Evolutionary conservation across 1,140 invertebrate genomes (phyloP).

Genomic region (Drosophila neocordata): DNA sequence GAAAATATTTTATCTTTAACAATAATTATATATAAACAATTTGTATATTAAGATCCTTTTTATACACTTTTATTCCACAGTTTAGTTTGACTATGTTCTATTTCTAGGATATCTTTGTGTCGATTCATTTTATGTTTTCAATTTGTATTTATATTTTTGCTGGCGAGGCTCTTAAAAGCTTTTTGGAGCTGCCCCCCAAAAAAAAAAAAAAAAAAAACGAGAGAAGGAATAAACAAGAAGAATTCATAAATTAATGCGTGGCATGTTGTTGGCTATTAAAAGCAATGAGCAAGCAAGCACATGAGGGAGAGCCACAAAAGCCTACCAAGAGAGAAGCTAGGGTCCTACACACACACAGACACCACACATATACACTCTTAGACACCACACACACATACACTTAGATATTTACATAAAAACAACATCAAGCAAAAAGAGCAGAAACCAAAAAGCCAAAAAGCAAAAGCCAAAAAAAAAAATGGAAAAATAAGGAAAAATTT

Average conservation of each 20-base stretch:
- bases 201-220: not conserved
- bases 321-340: constrained; percentile 60
- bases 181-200: constrained; percentile 20
- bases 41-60: too few species aligned
- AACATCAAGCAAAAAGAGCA: constrained; percentile 66
- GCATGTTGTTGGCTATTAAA: constrained; percentile 80
- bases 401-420: constrained; percentile 68
- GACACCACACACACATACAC: constrained; percentile 35
- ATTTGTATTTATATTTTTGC: constrained; percentile 48
- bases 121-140: constrained; percentile 52
- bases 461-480: constrained; percentile 41
- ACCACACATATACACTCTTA: not conserved
- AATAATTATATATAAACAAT: too few species aligned
- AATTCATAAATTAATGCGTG: constrained; percentile 80
- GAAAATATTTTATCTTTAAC: too few species aligned
- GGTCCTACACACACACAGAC: constrained; percentile 38
- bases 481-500: constrained; percentile 68
- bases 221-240: constrained; percentile 33
- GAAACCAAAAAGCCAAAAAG: constrained; percentile 36
- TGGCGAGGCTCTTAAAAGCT: constrained; percentile 60
- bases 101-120: not conserved
- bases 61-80: too few species aligned
- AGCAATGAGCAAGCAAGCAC: constrained; percentile 77
- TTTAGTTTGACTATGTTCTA: not conserved
- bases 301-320: constrained; percentile 51